Conservation (phyloP, 2,797 vertebrate species). For the Megaceryle alcyon region DNA sequence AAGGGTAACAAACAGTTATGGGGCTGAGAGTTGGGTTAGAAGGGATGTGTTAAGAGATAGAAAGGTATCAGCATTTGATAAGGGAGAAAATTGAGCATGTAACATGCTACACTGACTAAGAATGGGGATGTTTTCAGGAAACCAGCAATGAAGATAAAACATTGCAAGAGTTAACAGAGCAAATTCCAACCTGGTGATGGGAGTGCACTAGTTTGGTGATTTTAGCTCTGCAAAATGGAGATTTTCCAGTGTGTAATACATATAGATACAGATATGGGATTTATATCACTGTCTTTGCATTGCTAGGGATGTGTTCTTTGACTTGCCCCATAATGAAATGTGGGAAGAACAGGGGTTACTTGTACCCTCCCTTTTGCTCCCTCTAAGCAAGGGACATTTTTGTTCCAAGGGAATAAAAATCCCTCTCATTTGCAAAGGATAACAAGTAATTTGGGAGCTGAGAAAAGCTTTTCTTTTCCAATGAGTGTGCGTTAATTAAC, state of each 20-base stretch:
- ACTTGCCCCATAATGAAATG: neutral
- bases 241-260: neutral
- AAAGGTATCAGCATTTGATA: neutral
- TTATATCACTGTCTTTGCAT: neutral
- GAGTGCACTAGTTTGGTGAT: neutral
- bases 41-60: neutral
- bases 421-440: neutral
- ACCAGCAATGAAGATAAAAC: neutral
- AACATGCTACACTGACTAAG: neutral
- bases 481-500: constrained; percentile 39
- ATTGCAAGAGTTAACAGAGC: neutral
- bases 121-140: neutral
- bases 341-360: neutral
- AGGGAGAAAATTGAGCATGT: neutral
- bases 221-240: neutral
- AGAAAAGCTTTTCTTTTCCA: constrained; percentile 22
- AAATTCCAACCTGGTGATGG: neutral
- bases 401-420: neutral
- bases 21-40: neutral
- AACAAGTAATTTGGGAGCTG: constrained; percentile 6
- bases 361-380: neutral
- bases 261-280: neutral
- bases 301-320: neutral
- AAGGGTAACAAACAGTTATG: neutral
- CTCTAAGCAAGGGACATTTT: neutral